A percentile compares a stretch with the other conserved stretches of the same genome.
Conservation (phyloP, 2,113 vertebrate genomes). For the Polyodon spathula region DNA sequence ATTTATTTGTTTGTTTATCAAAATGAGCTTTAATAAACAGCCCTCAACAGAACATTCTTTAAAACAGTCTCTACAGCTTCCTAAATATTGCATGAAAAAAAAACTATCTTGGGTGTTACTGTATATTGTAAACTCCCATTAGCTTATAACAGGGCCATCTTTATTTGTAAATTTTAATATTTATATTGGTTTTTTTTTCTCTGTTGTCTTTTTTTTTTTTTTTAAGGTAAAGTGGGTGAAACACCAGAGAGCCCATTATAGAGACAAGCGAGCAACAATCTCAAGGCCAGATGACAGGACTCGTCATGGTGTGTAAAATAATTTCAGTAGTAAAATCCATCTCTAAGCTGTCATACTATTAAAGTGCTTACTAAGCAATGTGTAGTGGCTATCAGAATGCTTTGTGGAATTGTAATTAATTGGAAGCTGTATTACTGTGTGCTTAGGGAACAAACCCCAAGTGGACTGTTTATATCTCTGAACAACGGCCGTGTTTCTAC, state of each 20-base stretch:
- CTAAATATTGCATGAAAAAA: no score
- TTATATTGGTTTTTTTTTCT: slow-evolving; percentile 10
- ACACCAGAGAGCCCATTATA: slow-evolving; percentile 53
- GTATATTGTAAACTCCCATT: no score
- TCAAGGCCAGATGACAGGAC: slow-evolving; percentile 41
- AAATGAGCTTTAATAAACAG: no score
- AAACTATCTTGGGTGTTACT: no score
- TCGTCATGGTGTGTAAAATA: slow-evolving; percentile 42
- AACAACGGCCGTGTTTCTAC: background rate
- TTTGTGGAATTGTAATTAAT: slow-evolving; percentile 51
- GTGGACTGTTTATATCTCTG: slow-evolving; percentile 8
- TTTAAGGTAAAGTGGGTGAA: slow-evolving; percentile 46
- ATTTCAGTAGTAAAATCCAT: slow-evolving; percentile 39
- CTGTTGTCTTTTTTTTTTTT: slow-evolving; percentile 12
- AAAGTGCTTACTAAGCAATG: slow-evolving; percentile 54
- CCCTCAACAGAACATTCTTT: no score
- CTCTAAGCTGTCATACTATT: slow-evolving; percentile 40
- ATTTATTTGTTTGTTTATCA: no score
- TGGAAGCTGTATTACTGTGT: slow-evolving; percentile 36
- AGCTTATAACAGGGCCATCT: no score
- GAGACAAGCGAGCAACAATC: slow-evolving; percentile 42
- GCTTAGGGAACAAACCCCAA: slow-evolving; percentile 44
- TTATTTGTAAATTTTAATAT: no score
- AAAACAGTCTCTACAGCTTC: no score
- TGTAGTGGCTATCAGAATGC: slow-evolving; percentile 40